Evolutionary conservation across 2,797 vertebrate species (phyloP).

Genomic region (Chloroceryle amazona): DNA sequence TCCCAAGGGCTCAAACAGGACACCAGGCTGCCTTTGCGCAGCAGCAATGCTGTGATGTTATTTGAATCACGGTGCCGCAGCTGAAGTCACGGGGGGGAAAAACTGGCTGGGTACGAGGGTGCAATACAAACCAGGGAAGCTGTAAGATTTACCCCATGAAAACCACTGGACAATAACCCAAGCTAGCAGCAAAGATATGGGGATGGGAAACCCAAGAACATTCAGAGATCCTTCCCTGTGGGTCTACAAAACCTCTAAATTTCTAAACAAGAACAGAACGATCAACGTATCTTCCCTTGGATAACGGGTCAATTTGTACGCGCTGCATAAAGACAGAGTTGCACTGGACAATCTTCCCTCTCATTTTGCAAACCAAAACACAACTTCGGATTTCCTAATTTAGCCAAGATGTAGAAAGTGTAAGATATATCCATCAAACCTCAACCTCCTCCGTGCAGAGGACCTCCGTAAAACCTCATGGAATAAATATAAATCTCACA

Average conservation of each 20-base stretch:
- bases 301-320: rapidly evolving
- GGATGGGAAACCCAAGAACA: neutral
- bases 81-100: neutral
- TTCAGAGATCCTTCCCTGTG: neutral
- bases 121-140: neutral
- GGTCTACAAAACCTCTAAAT: neutral
- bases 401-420: neutral
- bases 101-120: neutral
- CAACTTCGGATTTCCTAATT: neutral
- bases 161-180: neutral
- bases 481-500: neutral
- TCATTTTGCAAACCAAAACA: neutral
- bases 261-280: neutral
- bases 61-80: neutral
- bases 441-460: neutral
- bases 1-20: neutral
- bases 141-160: neutral
- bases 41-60: neutral
- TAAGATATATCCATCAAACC: neutral
- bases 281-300: neutral
- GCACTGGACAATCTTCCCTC: neutral
- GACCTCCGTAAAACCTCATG: neutral
- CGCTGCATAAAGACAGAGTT: neutral
- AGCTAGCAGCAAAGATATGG: neutral
- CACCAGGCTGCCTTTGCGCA: neutral